These are phyloP conservation scores for Cordilura impudica DNA, from an alignment of 2,888 invertebrate genomes.

Conservation along the genomic window DNA sequence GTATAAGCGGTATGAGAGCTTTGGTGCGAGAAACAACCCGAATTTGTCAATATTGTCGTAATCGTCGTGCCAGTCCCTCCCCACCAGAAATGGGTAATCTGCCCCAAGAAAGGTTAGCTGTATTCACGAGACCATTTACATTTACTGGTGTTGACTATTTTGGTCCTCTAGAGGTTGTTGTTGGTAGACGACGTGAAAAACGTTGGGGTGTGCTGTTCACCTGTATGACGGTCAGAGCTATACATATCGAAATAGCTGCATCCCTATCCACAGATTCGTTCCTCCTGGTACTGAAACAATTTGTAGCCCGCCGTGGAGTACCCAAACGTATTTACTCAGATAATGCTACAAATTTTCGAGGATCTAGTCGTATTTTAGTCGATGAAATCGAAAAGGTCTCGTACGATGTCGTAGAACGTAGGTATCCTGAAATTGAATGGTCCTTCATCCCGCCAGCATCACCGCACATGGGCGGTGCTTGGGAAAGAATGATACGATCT, in stretches of 20 bases:
- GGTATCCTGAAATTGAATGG: constrained; percentile 42
- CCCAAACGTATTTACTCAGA: constrained; percentile 39
- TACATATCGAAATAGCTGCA: constrained; percentile 18
- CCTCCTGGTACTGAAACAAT: constrained; percentile 51
- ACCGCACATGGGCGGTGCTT: constrained; percentile 58
- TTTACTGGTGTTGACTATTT: constrained; percentile 53
- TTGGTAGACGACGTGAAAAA: constrained; percentile 50
- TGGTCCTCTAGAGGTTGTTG: constrained; percentile 34
- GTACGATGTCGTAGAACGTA: constrained; percentile 5
- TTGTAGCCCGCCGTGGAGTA: constrained; percentile 37
- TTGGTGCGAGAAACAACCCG: not conserved
- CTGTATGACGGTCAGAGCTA: not conserved
- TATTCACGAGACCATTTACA: constrained; percentile 20
- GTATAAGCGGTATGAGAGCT: constrained; percentile 18
- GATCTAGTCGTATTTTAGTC: too few relatives aligned
- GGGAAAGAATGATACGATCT: constrained; percentile 60
- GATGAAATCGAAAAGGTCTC: too few relatives aligned
- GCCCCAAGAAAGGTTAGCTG: constrained; percentile 36
- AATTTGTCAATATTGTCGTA: constrained; percentile 33
- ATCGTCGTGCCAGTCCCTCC: not conserved
- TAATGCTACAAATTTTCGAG: constrained; percentile 23
- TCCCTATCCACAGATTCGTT: constrained; percentile 51
- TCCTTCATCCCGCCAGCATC: constrained; percentile 46
- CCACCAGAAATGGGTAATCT: constrained; percentile 44
- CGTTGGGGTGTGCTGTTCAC: constrained; percentile 29